Evolutionary conservation across 1,140 invertebrate genomes (phyloP).

Genomic region (Metopolophium dirhodum): DNA sequence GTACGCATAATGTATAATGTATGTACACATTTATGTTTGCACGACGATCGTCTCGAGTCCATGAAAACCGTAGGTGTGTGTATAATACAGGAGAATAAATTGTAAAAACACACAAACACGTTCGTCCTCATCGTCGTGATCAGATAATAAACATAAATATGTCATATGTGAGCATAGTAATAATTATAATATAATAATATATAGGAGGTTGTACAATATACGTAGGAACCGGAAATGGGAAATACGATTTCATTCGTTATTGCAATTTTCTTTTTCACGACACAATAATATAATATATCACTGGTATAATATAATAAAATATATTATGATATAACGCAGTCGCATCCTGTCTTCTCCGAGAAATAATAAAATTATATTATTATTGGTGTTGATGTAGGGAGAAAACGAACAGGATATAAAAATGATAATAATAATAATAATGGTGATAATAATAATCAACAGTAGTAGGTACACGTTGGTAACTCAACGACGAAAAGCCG

Average conservation of each 20-base stretch:
- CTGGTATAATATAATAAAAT: not conserved
- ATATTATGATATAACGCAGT: not conserved
- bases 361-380: not conserved
- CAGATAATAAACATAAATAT: not conserved
- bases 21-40: not conserved
- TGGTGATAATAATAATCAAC: not conserved
- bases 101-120: not conserved
- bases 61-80: not conserved
- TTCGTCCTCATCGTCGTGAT: not conserved
- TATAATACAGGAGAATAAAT: not conserved
- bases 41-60: not conserved
- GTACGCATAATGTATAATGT: not conserved
- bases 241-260: not conserved
- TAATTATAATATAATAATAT: conserved; percentile 27
- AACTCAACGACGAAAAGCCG: conserved; percentile 13
- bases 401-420: not conserved
- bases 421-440: not conserved
- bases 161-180: not conserved
- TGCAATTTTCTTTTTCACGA: not conserved
- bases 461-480: not conserved
- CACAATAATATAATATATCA: not conserved
- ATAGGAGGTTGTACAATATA: conserved; percentile 15
- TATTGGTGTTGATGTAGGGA: not conserved
- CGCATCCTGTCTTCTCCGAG: not conserved
- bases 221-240: conserved; percentile 30